phyloP scores from a whole-genome alignment of 2,113 vertebrate genomes.

The Grammomys dolichurus region DNA sequence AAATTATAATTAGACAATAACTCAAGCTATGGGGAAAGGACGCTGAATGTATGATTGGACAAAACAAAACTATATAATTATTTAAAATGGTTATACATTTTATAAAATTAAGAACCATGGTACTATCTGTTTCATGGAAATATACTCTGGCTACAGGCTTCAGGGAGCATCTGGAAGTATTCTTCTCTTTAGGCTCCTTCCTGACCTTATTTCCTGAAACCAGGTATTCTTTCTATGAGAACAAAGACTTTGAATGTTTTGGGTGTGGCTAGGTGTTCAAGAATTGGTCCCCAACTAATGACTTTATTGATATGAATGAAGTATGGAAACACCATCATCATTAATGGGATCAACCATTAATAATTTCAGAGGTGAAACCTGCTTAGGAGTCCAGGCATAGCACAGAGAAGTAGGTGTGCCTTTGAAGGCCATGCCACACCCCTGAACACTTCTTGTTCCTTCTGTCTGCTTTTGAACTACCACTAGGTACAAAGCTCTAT shows the following conservation, averaged over 20 bases:
- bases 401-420: neutral
- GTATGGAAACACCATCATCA: neutral
- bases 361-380: neutral
- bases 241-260: neutral
- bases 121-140: neutral
- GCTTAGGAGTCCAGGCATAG: neutral
- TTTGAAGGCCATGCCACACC: neutral
- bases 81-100: neutral
- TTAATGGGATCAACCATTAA: neutral
- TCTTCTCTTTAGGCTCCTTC: neutral
- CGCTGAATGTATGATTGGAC: neutral
- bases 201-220: rapidly evolving
- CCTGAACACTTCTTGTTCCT: neutral
- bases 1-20: neutral
- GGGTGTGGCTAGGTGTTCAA: neutral
- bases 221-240: neutral
- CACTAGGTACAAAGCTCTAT: neutral
- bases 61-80: neutral
- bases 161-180: neutral
- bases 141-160: neutral
- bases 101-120: neutral
- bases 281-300: neutral
- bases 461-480: neutral
- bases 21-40: neutral
- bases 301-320: neutral